A percentile compares a stretch with the other conserved stretches of the same genome.
phyloP scores from a whole-genome alignment of 2,113 vertebrate species.

The Crotalus tigris region DNA sequence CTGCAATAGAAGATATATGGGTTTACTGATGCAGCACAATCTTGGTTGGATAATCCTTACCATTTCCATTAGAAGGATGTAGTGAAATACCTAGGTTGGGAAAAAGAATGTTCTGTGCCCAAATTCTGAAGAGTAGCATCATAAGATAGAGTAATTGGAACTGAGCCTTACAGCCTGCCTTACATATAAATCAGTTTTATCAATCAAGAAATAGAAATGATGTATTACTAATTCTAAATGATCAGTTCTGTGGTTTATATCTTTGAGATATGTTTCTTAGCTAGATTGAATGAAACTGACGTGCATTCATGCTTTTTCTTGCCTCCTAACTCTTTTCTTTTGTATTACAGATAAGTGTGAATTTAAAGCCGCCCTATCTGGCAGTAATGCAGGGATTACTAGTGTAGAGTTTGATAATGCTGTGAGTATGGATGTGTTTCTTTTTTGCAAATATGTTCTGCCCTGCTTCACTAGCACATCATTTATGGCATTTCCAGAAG shows the following conservation, averaged over 20 bases:
- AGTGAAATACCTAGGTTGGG: neutral
- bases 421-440: slow-evolving; percentile 73
- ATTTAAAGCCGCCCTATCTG: slow-evolving; percentile 86
- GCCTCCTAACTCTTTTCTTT: slow-evolving; percentile 26
- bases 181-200: neutral
- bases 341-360: slow-evolving; percentile 85
- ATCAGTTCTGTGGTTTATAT: neutral
- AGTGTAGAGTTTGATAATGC: slow-evolving; percentile 97
- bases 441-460: neutral
- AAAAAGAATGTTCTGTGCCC: neutral
- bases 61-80: neutral
- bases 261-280: neutral
- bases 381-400: slow-evolving; percentile 97
- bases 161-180: neutral
- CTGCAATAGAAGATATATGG: neutral
- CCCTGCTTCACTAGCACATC: neutral
- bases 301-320: neutral
- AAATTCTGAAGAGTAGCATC: neutral
- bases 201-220: neutral
- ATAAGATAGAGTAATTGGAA: neutral
- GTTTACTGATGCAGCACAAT: neutral
- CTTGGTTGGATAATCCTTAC: neutral
- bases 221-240: neutral
- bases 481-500: neutral
- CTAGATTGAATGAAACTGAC: neutral